phyloP scores from a whole-genome alignment of 2,113 vertebrate species.

The Shinisaurus crocodilurus region DNA sequence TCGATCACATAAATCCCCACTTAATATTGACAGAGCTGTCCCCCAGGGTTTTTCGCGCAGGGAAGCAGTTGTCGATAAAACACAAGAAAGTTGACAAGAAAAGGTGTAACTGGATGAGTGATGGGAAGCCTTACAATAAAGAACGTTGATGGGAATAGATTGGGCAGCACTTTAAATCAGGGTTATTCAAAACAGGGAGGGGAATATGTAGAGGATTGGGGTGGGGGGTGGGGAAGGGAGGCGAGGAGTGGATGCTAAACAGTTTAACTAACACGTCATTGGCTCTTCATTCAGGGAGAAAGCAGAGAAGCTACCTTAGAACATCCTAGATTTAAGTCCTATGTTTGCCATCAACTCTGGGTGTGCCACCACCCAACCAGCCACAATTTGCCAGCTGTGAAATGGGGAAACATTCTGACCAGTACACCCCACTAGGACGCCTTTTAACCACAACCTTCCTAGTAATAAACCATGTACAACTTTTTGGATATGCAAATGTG shows the following conservation, averaged over 20 bases:
- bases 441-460: background rate
- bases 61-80: slow-evolving; percentile 62
- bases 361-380: no score
- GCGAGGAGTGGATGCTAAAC: background rate
- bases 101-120: slow-evolving; percentile 59
- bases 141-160: slow-evolving; percentile 54
- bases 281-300: no score
- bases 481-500: background rate
- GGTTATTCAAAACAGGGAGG: background rate
- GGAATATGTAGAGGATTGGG: background rate
- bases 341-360: background rate
- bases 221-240: no score
- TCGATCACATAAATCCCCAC: slow-evolving; percentile 53
- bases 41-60: slow-evolving; percentile 44
- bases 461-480: background rate
- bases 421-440: background rate
- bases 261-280: background rate
- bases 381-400: background rate
- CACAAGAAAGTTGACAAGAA: slow-evolving; percentile 61
- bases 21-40: slow-evolving; percentile 52
- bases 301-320: background rate
- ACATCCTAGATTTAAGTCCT: background rate
- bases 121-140: slow-evolving; percentile 53
- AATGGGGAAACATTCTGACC: no score
- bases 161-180: background rate